Conservation (phyloP, 2,113 vertebrate species). For the Psittacara wagleri region DNA sequence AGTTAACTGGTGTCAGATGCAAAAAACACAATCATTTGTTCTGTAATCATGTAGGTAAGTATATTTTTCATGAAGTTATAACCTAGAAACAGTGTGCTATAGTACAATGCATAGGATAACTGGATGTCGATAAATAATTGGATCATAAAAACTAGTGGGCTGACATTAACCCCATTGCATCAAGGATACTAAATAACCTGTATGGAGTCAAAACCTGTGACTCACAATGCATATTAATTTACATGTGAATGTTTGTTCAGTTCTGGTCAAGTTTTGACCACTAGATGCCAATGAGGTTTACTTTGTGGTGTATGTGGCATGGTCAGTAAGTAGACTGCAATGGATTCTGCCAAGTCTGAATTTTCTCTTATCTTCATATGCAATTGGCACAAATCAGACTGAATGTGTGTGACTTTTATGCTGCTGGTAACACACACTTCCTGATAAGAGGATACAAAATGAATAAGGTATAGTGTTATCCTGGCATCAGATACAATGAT, state of each 20-base stretch:
- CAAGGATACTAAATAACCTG: neutral
- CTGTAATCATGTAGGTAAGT: neutral
- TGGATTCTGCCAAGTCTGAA: neutral
- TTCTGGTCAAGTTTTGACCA: neutral
- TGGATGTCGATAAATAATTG: neutral
- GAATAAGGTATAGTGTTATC: neutral
- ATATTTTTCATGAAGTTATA: neutral
- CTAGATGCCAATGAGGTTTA: neutral
- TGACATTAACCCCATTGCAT: neutral
- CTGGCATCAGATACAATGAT: neutral
- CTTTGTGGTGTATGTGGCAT: neutral
- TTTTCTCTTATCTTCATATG: neutral
- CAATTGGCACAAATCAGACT: neutral
- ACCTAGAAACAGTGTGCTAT: neutral
- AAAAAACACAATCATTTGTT: neutral
- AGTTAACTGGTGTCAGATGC: neutral
- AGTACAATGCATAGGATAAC: neutral
- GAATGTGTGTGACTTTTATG: neutral
- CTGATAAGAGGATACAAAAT: neutral
- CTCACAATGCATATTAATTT: fast-evolving
- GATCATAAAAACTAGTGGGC: neutral
- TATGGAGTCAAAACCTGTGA: neutral
- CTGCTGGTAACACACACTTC: neutral
- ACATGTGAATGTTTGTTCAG: neutral
- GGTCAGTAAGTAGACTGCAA: neutral